Evolutionary conservation across 2,888 invertebrate genomes (phyloP).

Genomic region (Psococerastis gibbosa): DNA sequence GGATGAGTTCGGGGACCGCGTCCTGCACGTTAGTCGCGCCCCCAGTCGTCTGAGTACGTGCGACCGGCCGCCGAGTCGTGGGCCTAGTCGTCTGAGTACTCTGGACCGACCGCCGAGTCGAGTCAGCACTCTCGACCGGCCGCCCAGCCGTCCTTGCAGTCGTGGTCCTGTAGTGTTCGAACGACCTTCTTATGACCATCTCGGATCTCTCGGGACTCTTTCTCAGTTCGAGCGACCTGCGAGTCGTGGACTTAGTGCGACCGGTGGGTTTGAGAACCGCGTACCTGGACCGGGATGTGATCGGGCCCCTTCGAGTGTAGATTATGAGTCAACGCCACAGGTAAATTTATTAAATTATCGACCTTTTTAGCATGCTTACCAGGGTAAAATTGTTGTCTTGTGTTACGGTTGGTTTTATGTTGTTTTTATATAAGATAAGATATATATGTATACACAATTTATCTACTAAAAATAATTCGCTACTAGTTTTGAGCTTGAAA

Average conservation of each 20-base stretch:
- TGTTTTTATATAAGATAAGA: no score
- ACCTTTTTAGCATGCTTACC: no score
- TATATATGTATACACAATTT: no score
- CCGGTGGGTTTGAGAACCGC: conserved; percentile 4
- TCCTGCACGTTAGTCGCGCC: neutral
- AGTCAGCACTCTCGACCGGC: conserved; percentile 3
- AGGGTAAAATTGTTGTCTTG: no score
- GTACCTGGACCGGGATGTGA: neutral
- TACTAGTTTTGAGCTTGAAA: no score
- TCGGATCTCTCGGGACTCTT: neutral
- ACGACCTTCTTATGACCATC: neutral
- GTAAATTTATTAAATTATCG: no score
- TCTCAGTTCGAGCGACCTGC: neutral
- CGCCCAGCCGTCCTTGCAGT: conserved; percentile 3
- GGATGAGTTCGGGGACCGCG: conserved; percentile 2
- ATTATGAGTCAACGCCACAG: conserved; percentile 3
- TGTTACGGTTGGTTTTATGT: no score
- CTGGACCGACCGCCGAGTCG: conserved; percentile 4
- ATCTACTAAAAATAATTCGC: no score
- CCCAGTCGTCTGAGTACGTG: neutral
- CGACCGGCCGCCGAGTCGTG: conserved; percentile 5
- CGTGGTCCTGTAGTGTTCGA: neutral
- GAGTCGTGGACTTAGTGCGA: conserved; percentile 1
- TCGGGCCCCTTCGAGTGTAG: neutral
- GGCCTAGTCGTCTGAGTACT: neutral